A percentile compares a stretch with the other conserved stretches of the same genome.
Conservation (phyloP, 64 coral and sea anemone species). For the Dendrophyllia cribrosa region DNA sequence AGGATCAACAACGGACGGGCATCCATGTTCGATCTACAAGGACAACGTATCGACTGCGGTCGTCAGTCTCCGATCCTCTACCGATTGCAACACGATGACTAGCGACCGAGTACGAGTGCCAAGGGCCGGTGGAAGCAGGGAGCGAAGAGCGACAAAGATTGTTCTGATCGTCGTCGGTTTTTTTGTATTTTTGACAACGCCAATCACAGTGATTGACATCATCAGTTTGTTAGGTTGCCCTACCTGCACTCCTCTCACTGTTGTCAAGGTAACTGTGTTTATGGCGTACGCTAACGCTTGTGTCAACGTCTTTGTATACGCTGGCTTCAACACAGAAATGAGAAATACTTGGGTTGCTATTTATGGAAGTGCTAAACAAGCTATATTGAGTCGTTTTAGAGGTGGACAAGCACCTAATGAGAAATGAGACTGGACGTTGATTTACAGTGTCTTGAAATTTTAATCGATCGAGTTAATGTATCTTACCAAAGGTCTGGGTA, state of each 20-base stretch:
- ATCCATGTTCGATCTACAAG: conserved; percentile 2
- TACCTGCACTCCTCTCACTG: conserved; percentile 40
- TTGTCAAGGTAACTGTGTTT: conserved; percentile 62
- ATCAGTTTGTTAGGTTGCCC: conserved; percentile 46
- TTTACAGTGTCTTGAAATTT: background rate
- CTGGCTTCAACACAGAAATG: conserved; percentile 77
- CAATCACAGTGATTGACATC: conserved; percentile 83
- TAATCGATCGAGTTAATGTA: background rate
- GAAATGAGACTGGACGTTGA: background rate
- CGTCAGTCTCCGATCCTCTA: background rate
- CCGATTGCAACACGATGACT: background rate
- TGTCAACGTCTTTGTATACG: conserved; percentile 78
- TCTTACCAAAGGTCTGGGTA: too few relatives aligned
- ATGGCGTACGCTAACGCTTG: conserved; percentile 76
- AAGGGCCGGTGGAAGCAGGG: background rate
- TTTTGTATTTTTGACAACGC: conserved; percentile 66
- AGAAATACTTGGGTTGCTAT: conserved; percentile 56
- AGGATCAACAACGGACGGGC: background rate
- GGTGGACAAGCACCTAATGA: background rate
- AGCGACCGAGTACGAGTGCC: background rate
- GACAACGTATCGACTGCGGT: background rate
- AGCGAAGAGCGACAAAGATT: conserved; percentile 64
- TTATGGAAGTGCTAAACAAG: background rate
- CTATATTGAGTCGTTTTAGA: background rate
- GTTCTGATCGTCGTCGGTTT: conserved; percentile 66